Conservation (phyloP, 2,888 invertebrate species). For the Himalopsyche anomala region DNA sequence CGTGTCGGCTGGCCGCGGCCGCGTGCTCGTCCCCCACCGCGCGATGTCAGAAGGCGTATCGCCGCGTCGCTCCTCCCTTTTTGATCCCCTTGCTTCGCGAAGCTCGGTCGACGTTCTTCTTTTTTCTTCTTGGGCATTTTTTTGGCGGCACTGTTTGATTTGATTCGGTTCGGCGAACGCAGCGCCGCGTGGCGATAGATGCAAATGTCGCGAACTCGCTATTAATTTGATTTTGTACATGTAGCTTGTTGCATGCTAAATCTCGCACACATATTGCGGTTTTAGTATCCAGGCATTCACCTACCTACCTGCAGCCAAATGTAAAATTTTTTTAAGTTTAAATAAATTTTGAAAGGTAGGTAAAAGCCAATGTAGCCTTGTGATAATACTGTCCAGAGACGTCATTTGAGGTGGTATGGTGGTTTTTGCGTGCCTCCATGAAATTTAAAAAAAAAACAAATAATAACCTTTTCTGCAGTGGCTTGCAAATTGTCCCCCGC, state of each 20-base stretch:
- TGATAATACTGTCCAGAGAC: too few species aligned
- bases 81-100: constrained; percentile 47
- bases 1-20: constrained; percentile 66
- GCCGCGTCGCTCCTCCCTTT: constrained; percentile 71
- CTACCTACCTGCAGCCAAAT: background rate
- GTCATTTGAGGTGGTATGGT: too few species aligned
- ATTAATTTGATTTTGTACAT: background rate
- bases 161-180: constrained; percentile 35
- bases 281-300: background rate
- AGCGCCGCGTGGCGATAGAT: constrained; percentile 26
- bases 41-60: constrained; percentile 66
- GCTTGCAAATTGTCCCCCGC: too few species aligned
- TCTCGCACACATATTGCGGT: background rate
- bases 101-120: background rate
- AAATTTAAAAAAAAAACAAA: too few species aligned
- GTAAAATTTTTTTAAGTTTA: too few species aligned
- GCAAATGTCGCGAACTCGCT: constrained; percentile 2
- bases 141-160: constrained; percentile 40
- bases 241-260: constrained; percentile 11
- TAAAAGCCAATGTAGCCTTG: too few species aligned
- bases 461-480: too few species aligned
- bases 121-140: constrained; percentile 40
- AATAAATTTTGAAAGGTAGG: too few species aligned
- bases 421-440: too few species aligned
- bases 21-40: constrained; percentile 56